Conservation (phyloP, 2,888 invertebrate genomes). For the Ormyrus labotus region DNA sequence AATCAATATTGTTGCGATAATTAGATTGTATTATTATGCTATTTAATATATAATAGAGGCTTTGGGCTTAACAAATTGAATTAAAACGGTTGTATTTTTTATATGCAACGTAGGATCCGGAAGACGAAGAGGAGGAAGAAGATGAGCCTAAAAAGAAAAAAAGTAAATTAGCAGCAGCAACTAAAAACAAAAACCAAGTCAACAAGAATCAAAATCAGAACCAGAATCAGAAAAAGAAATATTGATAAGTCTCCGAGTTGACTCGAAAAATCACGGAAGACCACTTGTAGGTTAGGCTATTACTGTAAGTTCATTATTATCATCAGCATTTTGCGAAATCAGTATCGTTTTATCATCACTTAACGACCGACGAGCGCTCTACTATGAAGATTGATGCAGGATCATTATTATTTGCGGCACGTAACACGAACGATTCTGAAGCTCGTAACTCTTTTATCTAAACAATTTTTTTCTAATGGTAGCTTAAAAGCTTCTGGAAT, state of each 20-base stretch:
- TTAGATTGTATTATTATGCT: no score
- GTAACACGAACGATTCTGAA: slow-evolving; percentile 47
- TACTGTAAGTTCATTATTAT: slow-evolving; percentile 73
- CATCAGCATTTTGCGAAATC: slow-evolving; percentile 70
- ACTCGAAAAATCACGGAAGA: slow-evolving; percentile 64
- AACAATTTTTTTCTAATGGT: slow-evolving; percentile 39
- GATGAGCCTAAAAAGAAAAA: slow-evolving; percentile 89
- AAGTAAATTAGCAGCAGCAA: slow-evolving; percentile 83
- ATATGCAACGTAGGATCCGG: slow-evolving; percentile 77
- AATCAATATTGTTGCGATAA: not conserved
- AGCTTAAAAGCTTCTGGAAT: slow-evolving; percentile 6
- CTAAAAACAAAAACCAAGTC: slow-evolving; percentile 83
- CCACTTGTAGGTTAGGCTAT: slow-evolving; percentile 72
- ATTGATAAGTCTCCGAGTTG: slow-evolving; percentile 61
- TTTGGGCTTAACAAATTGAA: slow-evolving; percentile 14
- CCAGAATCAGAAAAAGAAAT: slow-evolving; percentile 67
- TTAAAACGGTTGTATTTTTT: slow-evolving; percentile 59
- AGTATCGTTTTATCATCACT: slow-evolving; percentile 67
- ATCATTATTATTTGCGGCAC: slow-evolving; percentile 40
- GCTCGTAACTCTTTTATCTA: slow-evolving; percentile 45
- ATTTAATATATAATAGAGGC: no score
- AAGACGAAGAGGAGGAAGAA: slow-evolving; percentile 86
- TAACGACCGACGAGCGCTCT: slow-evolving; percentile 32
- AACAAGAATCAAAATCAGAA: slow-evolving; percentile 71
- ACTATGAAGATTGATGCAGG: slow-evolving; percentile 53